Evolutionary conservation across 2,888 invertebrate species (phyloP).

Genomic region (Thumatha senex): DNA sequence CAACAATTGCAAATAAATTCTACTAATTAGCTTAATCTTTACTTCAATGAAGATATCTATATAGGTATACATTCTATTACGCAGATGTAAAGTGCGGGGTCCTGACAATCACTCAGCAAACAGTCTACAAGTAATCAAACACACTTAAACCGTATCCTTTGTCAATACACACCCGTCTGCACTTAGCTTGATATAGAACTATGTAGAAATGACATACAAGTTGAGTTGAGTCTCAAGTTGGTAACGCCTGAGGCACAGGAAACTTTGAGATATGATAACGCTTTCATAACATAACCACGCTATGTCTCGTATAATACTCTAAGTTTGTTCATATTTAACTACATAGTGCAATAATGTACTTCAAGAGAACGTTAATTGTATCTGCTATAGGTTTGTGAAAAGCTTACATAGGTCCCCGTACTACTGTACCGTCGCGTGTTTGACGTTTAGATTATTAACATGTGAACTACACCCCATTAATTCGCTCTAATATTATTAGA

Average conservation of each 20-base stretch:
- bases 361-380: background rate
- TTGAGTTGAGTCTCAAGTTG: slow-evolving; percentile 43
- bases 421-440: too few species aligned
- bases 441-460: too few species aligned
- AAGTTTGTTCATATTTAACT: slow-evolving; percentile 40
- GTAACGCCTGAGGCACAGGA: slow-evolving; percentile 44
- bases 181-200: slow-evolving; percentile 46
- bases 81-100: background rate
- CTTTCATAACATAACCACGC: slow-evolving; percentile 50
- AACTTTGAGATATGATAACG: slow-evolving; percentile 56
- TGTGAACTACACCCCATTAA: too few species aligned
- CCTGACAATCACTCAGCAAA: background rate
- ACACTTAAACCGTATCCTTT: slow-evolving; percentile 6
- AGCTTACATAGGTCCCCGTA: too few species aligned
- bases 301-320: slow-evolving; percentile 44
- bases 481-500: too few species aligned
- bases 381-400: background rate
- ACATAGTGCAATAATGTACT: slow-evolving; percentile 13
- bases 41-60: too few species aligned
- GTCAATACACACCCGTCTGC: slow-evolving; percentile 26
- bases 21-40: too few species aligned
- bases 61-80: too few species aligned
- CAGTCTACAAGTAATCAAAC: slow-evolving; percentile 5
- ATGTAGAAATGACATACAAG: slow-evolving; percentile 54
- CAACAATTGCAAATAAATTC: too few species aligned